Conservation (phyloP, 2,888 invertebrate species). For the Drosophila putrida region DNA sequence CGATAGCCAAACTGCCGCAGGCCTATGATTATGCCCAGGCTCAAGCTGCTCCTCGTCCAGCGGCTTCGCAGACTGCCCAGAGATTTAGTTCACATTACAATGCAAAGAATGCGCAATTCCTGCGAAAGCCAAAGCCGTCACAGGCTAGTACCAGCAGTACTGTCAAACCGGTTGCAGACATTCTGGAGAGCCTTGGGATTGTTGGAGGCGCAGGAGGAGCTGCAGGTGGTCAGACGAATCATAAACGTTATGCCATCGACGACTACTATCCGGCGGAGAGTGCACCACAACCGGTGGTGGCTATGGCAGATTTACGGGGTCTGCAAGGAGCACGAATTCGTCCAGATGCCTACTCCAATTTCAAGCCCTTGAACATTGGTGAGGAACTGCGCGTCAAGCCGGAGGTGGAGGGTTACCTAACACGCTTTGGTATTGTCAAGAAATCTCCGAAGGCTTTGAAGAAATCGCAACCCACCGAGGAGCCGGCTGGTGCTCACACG, state of each 20-base stretch:
- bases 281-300: slow-evolving; percentile 77
- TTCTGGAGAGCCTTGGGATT: slow-evolving; percentile 81
- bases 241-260: slow-evolving; percentile 76
- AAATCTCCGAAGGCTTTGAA: slow-evolving; percentile 80
- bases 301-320: slow-evolving; percentile 79
- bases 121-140: slow-evolving; percentile 59
- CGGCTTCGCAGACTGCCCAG: slow-evolving; percentile 44
- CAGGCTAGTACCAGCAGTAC: slow-evolving; percentile 50
- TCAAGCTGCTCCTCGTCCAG: background rate
- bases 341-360: slow-evolving; percentile 83
- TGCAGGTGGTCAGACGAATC: slow-evolving; percentile 34
- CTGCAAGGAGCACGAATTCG: slow-evolving; percentile 77
- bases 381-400: slow-evolving; percentile 82
- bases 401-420: slow-evolving; percentile 84
- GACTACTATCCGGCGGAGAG: slow-evolving; percentile 81
- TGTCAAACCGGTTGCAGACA: slow-evolving; percentile 79
- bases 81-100: slow-evolving; percentile 86
- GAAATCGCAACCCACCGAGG: slow-evolving; percentile 64
- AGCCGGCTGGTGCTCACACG: slow-evolving; percentile 73
- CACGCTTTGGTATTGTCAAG: slow-evolving; percentile 85
- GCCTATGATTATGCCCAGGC: slow-evolving; percentile 32
- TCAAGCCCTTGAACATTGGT: slow-evolving; percentile 84
- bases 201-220: slow-evolving; percentile 83
- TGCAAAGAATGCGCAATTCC: slow-evolving; percentile 82
- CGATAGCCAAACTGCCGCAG: slow-evolving; percentile 54